Evolutionary conservation across 2,797 vertebrate genomes (phyloP).

Genomic region (Simalia tracyae): DNA sequence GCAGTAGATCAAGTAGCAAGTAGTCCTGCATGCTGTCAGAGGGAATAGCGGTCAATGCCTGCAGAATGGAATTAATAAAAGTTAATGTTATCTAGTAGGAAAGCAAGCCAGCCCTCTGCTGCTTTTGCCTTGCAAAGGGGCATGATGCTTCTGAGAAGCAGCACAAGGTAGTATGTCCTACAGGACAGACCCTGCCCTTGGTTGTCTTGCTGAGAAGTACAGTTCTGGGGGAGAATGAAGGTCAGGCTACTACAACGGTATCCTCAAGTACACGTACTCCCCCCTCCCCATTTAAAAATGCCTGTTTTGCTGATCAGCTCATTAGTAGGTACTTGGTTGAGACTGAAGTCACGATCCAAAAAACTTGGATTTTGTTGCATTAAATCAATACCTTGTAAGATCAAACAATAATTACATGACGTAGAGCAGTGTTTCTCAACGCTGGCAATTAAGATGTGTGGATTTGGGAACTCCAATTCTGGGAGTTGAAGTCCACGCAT

Average conservation of each 20-base stretch:
- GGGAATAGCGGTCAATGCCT: constrained; percentile 30
- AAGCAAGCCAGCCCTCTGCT: not conserved
- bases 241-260: not conserved
- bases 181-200: not conserved
- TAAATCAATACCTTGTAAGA: not conserved
- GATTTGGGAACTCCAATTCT: no score
- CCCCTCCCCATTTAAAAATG: not conserved
- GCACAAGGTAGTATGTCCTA: not conserved
- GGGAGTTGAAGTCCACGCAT: no score
- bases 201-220: not conserved
- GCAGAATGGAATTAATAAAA: not conserved
- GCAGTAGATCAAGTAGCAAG: constrained; percentile 4
- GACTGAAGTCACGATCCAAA: not conserved
- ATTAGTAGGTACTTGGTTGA: not conserved
- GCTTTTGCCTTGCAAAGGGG: not conserved
- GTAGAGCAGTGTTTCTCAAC: not conserved
- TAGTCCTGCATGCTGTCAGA: not conserved
- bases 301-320: not conserved
- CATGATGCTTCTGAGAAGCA: not conserved
- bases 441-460: no score
- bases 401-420: not conserved
- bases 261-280: not conserved
- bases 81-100: not conserved
- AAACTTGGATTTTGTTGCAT: not conserved
- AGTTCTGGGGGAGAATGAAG: not conserved